Evolutionary conservation across 1,140 invertebrate species (phyloP).

Genomic region (Drosophila trapezifrons): DNA sequence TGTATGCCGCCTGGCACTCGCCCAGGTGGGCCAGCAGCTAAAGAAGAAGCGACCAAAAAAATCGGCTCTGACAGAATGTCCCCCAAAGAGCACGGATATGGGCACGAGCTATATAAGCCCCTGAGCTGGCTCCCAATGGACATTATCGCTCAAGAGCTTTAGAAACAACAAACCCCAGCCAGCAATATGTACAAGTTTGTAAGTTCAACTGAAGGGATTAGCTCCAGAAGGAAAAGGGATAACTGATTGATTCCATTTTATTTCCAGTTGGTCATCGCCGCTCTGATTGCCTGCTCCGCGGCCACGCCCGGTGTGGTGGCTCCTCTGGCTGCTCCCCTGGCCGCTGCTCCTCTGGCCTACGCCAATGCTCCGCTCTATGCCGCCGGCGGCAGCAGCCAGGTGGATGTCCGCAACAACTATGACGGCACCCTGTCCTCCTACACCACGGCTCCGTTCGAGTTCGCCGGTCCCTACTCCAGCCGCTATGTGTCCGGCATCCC

Average conservation of each 20-base stretch:
- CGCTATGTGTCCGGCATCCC: conserved; percentile 84
- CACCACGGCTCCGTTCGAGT: conserved; percentile 78
- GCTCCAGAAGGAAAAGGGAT: not conserved
- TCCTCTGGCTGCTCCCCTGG: conserved; percentile 65
- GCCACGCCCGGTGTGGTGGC: conserved; percentile 72
- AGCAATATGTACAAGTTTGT: conserved; percentile 81
- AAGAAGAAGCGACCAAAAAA: conserved; percentile 58
- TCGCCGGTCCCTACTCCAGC: conserved; percentile 84
- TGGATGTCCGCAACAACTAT: conserved; percentile 78
- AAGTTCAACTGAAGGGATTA: conserved; percentile 37
- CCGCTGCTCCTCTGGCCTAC: conserved; percentile 78
- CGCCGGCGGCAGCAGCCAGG: conserved; percentile 76
- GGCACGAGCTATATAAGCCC: conserved; percentile 68
- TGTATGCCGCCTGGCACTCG: conserved; percentile 46
- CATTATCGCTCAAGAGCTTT: conserved; percentile 63
- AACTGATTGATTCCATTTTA: not conserved
- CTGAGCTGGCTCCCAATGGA: conserved; percentile 11
- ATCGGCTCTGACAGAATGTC: conserved; percentile 40
- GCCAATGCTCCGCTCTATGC: conserved; percentile 78
- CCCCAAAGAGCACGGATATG: conserved; percentile 41
- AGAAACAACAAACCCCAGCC: conserved; percentile 37
- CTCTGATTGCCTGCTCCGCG: conserved; percentile 65
- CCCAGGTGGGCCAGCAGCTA: conserved; percentile 24
- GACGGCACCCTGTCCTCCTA: conserved; percentile 77
- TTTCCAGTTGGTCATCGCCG: conserved; percentile 63